phyloP scores from a whole-genome alignment of 2,888 invertebrate species.

The Nephrotoma appendiculata region DNA sequence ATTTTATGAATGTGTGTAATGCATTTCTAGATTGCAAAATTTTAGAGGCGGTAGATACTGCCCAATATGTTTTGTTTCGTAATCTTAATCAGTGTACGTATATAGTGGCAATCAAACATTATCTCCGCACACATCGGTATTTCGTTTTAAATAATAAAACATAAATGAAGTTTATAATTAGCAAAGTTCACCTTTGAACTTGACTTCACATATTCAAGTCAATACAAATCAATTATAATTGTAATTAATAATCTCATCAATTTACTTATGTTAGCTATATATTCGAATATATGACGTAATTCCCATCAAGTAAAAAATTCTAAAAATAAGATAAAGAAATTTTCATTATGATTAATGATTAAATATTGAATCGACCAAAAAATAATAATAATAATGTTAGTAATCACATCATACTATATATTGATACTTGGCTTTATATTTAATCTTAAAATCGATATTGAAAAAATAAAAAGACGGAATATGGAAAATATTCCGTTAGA shows the following conservation, averaged over 20 bases:
- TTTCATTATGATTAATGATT: neutral
- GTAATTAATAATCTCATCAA: neutral
- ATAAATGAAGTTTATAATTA: neutral
- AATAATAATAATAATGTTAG: neutral
- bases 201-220: neutral
- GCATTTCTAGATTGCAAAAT: neutral
- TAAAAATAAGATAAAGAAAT: neutral
- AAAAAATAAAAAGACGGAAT: neutral
- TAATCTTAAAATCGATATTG: neutral
- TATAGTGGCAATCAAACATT: neutral
- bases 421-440: neutral
- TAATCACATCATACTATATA: neutral
- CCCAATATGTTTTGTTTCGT: no score
- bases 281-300: neutral
- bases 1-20: neutral
- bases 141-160: neutral
- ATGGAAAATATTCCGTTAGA: neutral
- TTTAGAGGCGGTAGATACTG: neutral
- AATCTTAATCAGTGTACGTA: neutral
- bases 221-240: neutral
- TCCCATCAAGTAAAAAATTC: neutral
- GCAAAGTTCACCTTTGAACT: neutral
- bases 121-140: neutral
- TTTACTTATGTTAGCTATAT: neutral
- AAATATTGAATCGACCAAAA: neutral